Evolutionary conservation across 2,888 invertebrate species (phyloP).

Genomic region (Tethea ocularis): DNA sequence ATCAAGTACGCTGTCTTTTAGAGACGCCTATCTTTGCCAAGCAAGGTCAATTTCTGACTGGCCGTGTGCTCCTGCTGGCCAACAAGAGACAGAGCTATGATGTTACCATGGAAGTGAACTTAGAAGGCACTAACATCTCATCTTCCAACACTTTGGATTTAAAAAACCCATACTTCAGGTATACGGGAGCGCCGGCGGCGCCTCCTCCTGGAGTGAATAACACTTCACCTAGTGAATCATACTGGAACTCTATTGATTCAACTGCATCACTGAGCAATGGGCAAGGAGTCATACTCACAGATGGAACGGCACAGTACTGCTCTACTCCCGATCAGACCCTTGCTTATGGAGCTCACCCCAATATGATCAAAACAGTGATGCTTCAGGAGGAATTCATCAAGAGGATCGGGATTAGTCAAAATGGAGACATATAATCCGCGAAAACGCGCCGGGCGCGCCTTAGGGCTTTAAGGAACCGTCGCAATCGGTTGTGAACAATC

Average conservation of each 20-base stretch:
- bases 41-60: conserved; percentile 95
- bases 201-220: conserved; percentile 96
- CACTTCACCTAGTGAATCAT: conserved; percentile 96
- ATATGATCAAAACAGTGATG: conserved; percentile 81
- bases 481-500: conserved; percentile 80
- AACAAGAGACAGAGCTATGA: conserved; percentile 99
- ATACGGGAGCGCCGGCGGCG: conserved; percentile 95
- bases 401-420: conserved; percentile 81
- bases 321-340: conserved; percentile 68
- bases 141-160: conserved; percentile 97
- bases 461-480: conserved; percentile 78
- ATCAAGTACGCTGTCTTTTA: conserved; percentile 97
- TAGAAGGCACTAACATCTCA: conserved; percentile 94
- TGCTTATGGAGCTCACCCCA: conserved; percentile 71
- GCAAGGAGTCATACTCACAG: conserved; percentile 71
- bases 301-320: conserved; percentile 73
- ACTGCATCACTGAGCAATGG: conserved; percentile 82
- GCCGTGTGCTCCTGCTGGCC: conserved; percentile 93
- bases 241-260: conserved; percentile 93
- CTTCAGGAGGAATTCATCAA: conserved; percentile 81
- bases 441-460: conserved; percentile 80
- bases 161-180: conserved; percentile 99
- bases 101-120: conserved; percentile 96
- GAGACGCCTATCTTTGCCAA: conserved; percentile 97
- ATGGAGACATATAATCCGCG: conserved; percentile 81